phyloP scores from a whole-genome alignment of 2,888 invertebrate genomes.

The Melanargia galathea region DNA sequence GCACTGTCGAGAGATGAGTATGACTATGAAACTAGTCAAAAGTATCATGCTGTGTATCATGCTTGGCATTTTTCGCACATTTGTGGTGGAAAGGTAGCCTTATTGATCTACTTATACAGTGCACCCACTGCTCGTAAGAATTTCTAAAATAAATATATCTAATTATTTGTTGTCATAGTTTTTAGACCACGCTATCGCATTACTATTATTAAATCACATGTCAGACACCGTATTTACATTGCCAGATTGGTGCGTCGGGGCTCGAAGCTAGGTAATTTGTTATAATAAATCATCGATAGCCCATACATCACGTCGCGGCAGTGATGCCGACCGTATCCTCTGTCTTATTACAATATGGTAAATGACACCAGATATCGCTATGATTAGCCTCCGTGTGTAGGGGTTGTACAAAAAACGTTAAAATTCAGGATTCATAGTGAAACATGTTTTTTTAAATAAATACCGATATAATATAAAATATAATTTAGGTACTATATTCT shows the following conservation, averaged over 20 bases:
- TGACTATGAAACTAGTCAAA: no score
- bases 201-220: slow-evolving; percentile 69
- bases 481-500: no score
- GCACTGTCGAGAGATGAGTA: no score
- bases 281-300: slow-evolving; percentile 67
- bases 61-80: no score
- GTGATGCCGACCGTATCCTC: slow-evolving; percentile 41
- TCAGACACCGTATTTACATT: slow-evolving; percentile 73
- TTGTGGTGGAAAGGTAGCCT: no score
- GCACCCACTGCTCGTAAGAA: neutral
- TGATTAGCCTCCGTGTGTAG: slow-evolving; percentile 46
- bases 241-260: slow-evolving; percentile 58
- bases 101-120: neutral
- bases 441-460: no score
- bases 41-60: no score
- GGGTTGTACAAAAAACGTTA: slow-evolving; percentile 27
- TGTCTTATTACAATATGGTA: slow-evolving; percentile 67
- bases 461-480: neutral
- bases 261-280: slow-evolving; percentile 64
- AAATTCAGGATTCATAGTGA: neutral
- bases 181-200: slow-evolving; percentile 26
- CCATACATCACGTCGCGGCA: slow-evolving; percentile 61
- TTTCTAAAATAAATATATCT: neutral
- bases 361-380: slow-evolving; percentile 51
- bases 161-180: neutral